Evolutionary conservation across 2,888 invertebrate species (phyloP).

Genomic region (Eupeodes luniger): DNA sequence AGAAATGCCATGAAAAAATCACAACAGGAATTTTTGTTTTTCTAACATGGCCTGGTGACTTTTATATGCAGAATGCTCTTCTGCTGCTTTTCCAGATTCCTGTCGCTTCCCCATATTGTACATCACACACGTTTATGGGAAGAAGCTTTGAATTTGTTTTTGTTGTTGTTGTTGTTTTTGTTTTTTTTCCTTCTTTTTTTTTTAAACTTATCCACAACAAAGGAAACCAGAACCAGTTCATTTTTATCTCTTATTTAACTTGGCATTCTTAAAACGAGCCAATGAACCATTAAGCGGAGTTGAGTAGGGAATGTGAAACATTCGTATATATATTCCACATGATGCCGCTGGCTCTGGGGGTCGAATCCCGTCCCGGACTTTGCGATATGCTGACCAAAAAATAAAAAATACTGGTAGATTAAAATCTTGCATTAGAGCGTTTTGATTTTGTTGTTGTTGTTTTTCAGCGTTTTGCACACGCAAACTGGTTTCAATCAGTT

Average conservation of each 20-base stretch:
- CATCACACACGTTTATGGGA: neutral
- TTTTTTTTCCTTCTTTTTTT: no score
- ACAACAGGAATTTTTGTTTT: slow-evolving; percentile 24
- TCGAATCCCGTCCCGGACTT: slow-evolving; percentile 24
- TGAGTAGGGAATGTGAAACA: slow-evolving; percentile 41
- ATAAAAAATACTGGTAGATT: slow-evolving; percentile 44
- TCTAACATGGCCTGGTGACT: slow-evolving; percentile 32
- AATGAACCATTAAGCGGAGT: slow-evolving; percentile 69
- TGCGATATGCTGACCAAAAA: slow-evolving; percentile 26
- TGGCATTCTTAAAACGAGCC: slow-evolving; percentile 51
- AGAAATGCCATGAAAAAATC: slow-evolving; percentile 17
- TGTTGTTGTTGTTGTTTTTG: neutral
- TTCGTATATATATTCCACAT: slow-evolving; percentile 11
- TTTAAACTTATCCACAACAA: neutral
- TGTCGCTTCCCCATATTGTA: neutral
- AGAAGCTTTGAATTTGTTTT: neutral
- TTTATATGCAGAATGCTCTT: slow-evolving; percentile 54
- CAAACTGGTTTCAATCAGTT: slow-evolving; percentile 55
- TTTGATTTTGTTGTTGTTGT: neutral
- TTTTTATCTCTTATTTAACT: slow-evolving; percentile 56
- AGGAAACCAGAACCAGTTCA: slow-evolving; percentile 69
- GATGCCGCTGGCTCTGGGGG: slow-evolving; percentile 12
- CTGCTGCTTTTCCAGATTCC: no score
- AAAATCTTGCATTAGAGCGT: slow-evolving; percentile 64
- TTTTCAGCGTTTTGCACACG: slow-evolving; percentile 2